A percentile compares a stretch with the other conserved stretches of the same genome.
Evolutionary conservation across 2,888 invertebrate species (phyloP).

Genomic region (Drosophila anomalata): DNA sequence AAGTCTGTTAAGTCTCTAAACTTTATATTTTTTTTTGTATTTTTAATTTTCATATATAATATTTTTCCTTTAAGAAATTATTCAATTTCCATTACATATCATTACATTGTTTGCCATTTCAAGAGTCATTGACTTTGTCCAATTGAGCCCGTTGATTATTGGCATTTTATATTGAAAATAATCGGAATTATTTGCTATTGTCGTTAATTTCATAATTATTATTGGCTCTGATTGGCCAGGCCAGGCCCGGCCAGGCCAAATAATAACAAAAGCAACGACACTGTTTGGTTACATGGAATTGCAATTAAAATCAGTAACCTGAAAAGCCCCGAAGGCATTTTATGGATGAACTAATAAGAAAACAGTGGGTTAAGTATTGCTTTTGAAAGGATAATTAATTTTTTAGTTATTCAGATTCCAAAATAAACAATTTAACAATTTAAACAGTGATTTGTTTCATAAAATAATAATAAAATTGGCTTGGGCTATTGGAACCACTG

Average conservation of each 20-base stretch:
- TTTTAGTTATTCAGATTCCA: too few species aligned
- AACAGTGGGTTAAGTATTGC: slow-evolving; percentile 1
- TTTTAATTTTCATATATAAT: slow-evolving; percentile 20
- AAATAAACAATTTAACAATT: too few species aligned
- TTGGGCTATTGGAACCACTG: neutral
- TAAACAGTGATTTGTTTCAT: too few species aligned
- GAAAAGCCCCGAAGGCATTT: slow-evolving; percentile 40
- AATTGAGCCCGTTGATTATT: slow-evolving; percentile 61
- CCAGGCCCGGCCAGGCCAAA: slow-evolving; percentile 12
- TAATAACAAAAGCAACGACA: slow-evolving; percentile 9
- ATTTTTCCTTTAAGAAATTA: too few species aligned
- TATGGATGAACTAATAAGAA: slow-evolving; percentile 20
- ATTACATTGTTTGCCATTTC: slow-evolving; percentile 2
- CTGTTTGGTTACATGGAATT: slow-evolving; percentile 38
- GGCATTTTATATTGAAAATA: slow-evolving; percentile 46
- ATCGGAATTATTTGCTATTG: slow-evolving; percentile 21
- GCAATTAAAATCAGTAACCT: slow-evolving; percentile 42
- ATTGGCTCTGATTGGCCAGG: slow-evolving; percentile 18
- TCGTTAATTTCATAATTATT: slow-evolving; percentile 32
- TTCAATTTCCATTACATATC: too few species aligned
- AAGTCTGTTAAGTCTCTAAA: slow-evolving; percentile 7
- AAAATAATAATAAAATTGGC: too few species aligned
- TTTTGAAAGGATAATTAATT: too few species aligned
- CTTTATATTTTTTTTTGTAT: slow-evolving; percentile 18
- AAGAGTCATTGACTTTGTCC: slow-evolving; percentile 57